These are phyloP conservation scores for Dolichopus griseipennis DNA, from an alignment of 2,888 invertebrate species.

Conservation along the genomic window DNA sequence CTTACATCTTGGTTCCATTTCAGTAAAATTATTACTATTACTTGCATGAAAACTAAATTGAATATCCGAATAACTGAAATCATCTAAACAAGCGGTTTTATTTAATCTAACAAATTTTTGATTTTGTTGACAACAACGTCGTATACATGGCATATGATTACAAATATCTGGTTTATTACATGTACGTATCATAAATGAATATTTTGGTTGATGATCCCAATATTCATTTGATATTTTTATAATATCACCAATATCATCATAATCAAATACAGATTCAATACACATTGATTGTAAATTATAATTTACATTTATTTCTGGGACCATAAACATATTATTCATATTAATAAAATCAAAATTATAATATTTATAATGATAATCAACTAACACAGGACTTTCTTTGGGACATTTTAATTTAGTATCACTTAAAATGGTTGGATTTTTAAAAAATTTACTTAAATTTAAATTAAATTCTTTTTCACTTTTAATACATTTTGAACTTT, in stretches of 20 bases:
- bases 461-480: conserved; percentile 24
- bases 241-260: conserved; percentile 17
- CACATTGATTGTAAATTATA: conserved; percentile 31
- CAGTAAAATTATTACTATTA: conserved; percentile 27
- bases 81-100: conserved; percentile 30
- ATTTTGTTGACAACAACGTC: conserved; percentile 37
- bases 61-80: conserved; percentile 24
- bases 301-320: conserved; percentile 24
- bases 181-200: conserved; percentile 19
- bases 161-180: conserved; percentile 25
- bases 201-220: neutral
- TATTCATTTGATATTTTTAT: conserved; percentile 16
- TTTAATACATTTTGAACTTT: conserved; percentile 26
- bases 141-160: conserved; percentile 33
- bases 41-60: conserved; percentile 29
- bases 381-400: conserved; percentile 27
- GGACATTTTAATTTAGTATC: conserved; percentile 30
- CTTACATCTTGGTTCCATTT: conserved; percentile 34
- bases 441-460: conserved; percentile 29
- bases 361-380: conserved; percentile 32
- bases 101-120: conserved; percentile 32
- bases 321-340: conserved; percentile 21
- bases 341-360: conserved; percentile 27
- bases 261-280: conserved; percentile 29
- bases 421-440: conserved; percentile 29